Base-by-base conservation (phyloP, 2,888 invertebrate genomes). In the Argyresthia albistria region DNA sequence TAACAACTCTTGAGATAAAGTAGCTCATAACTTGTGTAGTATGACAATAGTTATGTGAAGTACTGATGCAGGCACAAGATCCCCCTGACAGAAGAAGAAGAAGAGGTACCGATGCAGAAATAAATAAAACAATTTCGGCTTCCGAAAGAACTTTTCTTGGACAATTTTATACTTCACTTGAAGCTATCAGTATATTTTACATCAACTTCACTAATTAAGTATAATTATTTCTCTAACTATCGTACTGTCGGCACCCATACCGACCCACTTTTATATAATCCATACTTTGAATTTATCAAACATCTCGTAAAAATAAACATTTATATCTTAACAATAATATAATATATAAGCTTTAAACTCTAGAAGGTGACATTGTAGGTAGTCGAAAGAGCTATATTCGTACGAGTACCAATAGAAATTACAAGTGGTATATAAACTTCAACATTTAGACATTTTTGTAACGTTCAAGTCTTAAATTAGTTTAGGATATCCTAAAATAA, bases 81-180 rank as follows among this genome's bases (percentile, higher is more conserved):
- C 9, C 9, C 36, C 36, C 36, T 7, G 36, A 9, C 7, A 36
- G 8, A 36, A 7, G 36, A 9, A 9, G 9, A 36, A 7, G 36
- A 36, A 36, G 9, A 3, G 25, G 6, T 25, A 25, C 39, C 39
- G 9, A 8, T 39, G 39, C 39, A n/a, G 39, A 39, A 39, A 39
- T 39, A 39, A 39, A 39, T n/a, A 3, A 45, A 15, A 45, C 14
- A 15, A 45, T 9, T 25, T 25, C 69, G 72, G 78, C 79, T 82
- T 50, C 76, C 73, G 81, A 79, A 80, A 81, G 81, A 81, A 77
- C 70, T 73, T 83, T 83, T 84, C 84, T 81, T 86, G 80, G 84
- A 81, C 80, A 81, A 80, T 79, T 71, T 67, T 70, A 67, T 70
- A 70, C 69, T 68, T 67, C 69, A 63, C 61, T 60, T 63, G 75